Base-by-base conservation (phyloP, 2,113 vertebrate species). In the Rhineura floridana region DNA sequence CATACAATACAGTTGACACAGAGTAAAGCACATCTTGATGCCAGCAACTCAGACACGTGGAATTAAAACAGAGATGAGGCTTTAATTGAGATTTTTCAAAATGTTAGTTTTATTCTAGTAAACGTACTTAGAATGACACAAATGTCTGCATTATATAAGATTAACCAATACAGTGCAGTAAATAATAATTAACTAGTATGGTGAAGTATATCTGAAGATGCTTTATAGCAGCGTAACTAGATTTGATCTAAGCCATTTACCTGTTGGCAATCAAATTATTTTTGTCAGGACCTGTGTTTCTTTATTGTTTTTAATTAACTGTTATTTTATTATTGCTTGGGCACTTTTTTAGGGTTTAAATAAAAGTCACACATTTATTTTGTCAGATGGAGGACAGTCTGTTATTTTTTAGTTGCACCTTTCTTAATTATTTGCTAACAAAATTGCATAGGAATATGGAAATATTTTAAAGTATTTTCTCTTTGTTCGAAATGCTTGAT, bases 251-350 rank as follows among this genome's bases (percentile, higher is more conserved):
- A 84, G 87, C 50, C 42, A 50, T 39, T 82, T 90, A 63, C 33
- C 8, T 92, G 62, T 46, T 10, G 48, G 65, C 81, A 89, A 84
- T 42, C 81, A 44, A 83, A 91, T 77, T 36, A 70, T 33, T 78
- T 62, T 28, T 75, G 33, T 15, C 67, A 79, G 77, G 69, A 65
- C 80, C 81, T 30, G 84, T 46, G 19, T 81, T 70, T 80, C 52
- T 81, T 90, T 73, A 88, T 33, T 70, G 63, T 21, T 92, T 90
- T 92, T 87, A 75, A 87, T 72, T 86, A 90, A 1, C 36, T 70
- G 36, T 85, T 50, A 6, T 25, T 85, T 52, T 83, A 70, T 52
- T 69, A 84, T 8, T 1, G 80, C 50, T 85, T 84, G 4, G 86
- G 46, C 15, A 52, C 1, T 85, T 90, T 55, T 48, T 69, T 89